phyloP scores from a whole-genome alignment of 2,888 invertebrate species.

The Urechis unicinctus region DNA sequence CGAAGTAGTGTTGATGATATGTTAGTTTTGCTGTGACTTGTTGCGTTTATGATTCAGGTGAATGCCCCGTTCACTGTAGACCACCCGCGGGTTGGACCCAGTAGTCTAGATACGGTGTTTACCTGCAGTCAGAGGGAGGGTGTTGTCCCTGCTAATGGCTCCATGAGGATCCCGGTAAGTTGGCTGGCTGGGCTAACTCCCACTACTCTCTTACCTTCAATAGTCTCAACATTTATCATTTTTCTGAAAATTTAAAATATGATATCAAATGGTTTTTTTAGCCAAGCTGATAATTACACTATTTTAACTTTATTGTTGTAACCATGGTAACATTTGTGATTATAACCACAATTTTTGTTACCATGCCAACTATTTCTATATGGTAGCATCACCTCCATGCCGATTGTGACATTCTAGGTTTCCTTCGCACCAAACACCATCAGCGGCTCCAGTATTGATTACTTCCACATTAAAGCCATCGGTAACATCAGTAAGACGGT shows the following conservation, averaged over 20 bases:
- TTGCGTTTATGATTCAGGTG: slow-evolving; percentile 30
- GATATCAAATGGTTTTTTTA: too few relatives aligned
- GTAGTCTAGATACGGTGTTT: slow-evolving; percentile 39
- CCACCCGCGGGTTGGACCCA: slow-evolving; percentile 29
- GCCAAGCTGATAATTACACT: too few relatives aligned
- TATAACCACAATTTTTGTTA: not conserved
- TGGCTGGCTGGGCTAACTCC: too few relatives aligned
- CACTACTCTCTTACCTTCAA: too few relatives aligned
- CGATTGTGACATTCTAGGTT: slow-evolving; percentile 30
- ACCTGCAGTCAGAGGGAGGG: slow-evolving; percentile 35
- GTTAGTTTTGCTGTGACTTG: not conserved
- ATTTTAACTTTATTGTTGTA: too few relatives aligned
- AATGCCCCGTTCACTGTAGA: slow-evolving; percentile 42
- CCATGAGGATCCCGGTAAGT: slow-evolving; percentile 40
- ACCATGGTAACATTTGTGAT: not conserved
- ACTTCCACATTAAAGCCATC: slow-evolving; percentile 41
- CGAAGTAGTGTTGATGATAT: too few relatives aligned
- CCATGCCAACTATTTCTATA: not conserved
- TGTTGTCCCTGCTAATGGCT: slow-evolving; percentile 38
- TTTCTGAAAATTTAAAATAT: too few relatives aligned
- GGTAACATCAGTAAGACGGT: slow-evolving; percentile 43
- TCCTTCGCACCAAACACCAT: slow-evolving; percentile 36
- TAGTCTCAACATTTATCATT: too few relatives aligned
- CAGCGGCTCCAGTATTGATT: slow-evolving; percentile 36
- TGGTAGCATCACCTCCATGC: too few relatives aligned